phyloP scores from a whole-genome alignment of 1,140 invertebrate species.

The Drosophila trapezifrons region DNA sequence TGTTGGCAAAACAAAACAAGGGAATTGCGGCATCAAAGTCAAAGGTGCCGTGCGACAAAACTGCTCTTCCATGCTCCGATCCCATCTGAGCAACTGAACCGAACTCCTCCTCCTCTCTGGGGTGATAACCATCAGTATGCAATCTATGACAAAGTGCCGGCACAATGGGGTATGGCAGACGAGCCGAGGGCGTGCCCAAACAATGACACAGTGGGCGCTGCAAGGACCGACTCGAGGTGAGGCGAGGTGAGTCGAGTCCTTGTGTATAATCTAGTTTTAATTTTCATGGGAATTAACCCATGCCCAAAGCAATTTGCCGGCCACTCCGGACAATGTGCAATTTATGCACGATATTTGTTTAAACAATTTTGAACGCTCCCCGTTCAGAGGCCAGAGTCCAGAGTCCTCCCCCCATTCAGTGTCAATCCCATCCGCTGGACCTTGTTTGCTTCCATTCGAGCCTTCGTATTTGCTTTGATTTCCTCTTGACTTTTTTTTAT shows the following conservation, averaged over 20 bases:
- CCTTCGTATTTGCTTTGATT: constrained; percentile 73
- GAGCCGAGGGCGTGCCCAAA: constrained; percentile 69
- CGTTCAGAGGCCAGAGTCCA: not conserved
- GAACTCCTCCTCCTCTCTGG: constrained; percentile 12
- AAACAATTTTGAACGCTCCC: constrained; percentile 57
- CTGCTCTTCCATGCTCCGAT: constrained; percentile 48
- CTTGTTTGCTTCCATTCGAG: constrained; percentile 44
- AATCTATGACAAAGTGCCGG: constrained; percentile 67
- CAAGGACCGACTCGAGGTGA: constrained; percentile 43
- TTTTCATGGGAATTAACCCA: constrained; percentile 79
- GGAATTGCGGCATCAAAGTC: constrained; percentile 59
- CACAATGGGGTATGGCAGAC: constrained; percentile 36
- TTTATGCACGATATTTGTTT: constrained; percentile 68
- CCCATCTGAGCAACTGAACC: constrained; percentile 39
- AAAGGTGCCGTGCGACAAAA: constrained; percentile 67
- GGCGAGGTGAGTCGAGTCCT: constrained; percentile 1
- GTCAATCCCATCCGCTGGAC: constrained; percentile 3
- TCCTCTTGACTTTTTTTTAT: constrained; percentile 73
- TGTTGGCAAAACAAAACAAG: constrained; percentile 74
- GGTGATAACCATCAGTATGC: constrained; percentile 69
- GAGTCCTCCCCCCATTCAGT: constrained; percentile 3
- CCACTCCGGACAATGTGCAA: constrained; percentile 55
- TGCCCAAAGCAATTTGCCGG: constrained; percentile 42
- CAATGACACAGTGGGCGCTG: constrained; percentile 80
- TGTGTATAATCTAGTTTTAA: constrained; percentile 81